Conservation (phyloP, 2,888 invertebrate species). For the Cyaniris semiargus region DNA sequence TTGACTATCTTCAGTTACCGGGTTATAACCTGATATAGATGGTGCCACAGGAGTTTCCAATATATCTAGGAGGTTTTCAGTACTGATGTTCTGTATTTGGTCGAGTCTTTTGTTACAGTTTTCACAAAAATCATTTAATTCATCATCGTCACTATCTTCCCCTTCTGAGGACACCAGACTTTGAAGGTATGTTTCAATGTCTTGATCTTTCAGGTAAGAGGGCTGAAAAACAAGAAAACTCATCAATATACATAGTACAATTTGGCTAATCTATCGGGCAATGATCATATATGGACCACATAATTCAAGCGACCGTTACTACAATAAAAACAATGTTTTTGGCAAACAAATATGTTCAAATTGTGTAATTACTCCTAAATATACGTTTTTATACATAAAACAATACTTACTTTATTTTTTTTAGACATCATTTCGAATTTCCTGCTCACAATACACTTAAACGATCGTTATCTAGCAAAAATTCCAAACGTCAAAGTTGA, state of each 20-base stretch:
- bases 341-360: slow-evolving; percentile 13
- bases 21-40: neutral
- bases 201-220: neutral
- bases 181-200: slow-evolving; percentile 21
- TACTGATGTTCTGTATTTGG: slow-evolving; percentile 19
- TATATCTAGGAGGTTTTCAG: slow-evolving; percentile 23
- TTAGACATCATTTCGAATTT: slow-evolving; percentile 20
- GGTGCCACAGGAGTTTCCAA: slow-evolving; percentile 15
- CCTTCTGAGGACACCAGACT: slow-evolving; percentile 15
- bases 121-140: slow-evolving; percentile 24
- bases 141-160: slow-evolving; percentile 19
- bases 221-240: slow-evolving; percentile 9
- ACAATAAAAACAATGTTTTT: slow-evolving; percentile 17
- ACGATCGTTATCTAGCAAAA: slow-evolving; percentile 1
- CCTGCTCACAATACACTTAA: too few species aligned
- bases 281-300: slow-evolving; percentile 17
- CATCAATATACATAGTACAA: slow-evolving; percentile 11
- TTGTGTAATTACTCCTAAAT: slow-evolving; percentile 18
- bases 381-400: slow-evolving; percentile 23
- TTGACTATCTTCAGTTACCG: neutral
- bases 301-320: slow-evolving; percentile 11
- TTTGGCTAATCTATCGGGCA: slow-evolving; percentile 2
- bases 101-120: slow-evolving; percentile 11
- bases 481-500: slow-evolving; percentile 18
- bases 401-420: slow-evolving; percentile 16